Evolutionary conservation across 2,113 vertebrate species (phyloP), one percentile per base, ranked within the genome.

Genomic region (Camelus bactrianus): DNA sequence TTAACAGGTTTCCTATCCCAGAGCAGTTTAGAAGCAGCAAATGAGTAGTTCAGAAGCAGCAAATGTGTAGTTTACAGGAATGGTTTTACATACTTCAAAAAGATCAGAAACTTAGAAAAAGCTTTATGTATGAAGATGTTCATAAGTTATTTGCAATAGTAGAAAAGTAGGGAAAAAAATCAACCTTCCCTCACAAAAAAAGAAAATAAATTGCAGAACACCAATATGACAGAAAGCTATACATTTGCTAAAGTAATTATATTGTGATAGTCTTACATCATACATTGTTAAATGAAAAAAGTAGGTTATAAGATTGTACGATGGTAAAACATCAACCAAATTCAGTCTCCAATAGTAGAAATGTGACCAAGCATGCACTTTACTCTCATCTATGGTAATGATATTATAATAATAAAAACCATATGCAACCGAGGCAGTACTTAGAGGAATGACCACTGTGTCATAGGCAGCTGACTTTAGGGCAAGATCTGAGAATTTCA

Each of bases 191-290:
- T 42, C 38, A 42, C 46, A 75, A 67, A 65, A 32, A 87, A 42
- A 82, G 56, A 83, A 92, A 85, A 91, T 64, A 85, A 85, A 80
- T 60, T 60, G 83, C 7, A 20, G 22, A 84, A 79, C 22, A 79
- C 17, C 9, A 62, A 38, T 22, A 69, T 32, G 32, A 50, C 32
- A 84, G 52, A 89, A 67, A 52, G 12, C 1, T 77, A 13, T 7
- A 52, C 5, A 24, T 42, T 50, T 79, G 13, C 60, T 83, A 79
- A 88, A 96, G 93, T 62, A 81, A 67, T 72, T 72, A 69, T n/a
- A 17, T 56, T 50, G 16, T 54, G 38, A 56, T 54, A 64, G 56
- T 58, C 28, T 93, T 75, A 64, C 2, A 1, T 60, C 46, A 52
- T 22, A 60, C 65, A 30, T 5, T 73, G 28, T 56, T 77, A 72